phyloP scores from a whole-genome alignment of 2,113 vertebrate genomes.

The Brachyhypopomus gauderio region DNA sequence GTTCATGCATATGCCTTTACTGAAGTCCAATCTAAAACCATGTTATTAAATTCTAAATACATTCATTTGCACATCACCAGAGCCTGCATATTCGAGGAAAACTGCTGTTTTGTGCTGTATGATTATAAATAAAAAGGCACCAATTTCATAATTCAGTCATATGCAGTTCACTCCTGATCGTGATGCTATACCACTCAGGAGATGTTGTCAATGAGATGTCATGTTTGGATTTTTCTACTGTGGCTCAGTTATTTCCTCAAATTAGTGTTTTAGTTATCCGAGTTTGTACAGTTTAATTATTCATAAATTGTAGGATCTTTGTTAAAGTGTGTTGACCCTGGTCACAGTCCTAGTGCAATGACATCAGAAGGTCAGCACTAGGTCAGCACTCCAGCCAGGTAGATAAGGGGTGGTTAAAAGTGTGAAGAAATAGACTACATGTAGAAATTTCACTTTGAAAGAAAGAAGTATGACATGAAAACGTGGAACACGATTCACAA shows the following conservation, averaged over 20 bases:
- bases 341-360: conserved; percentile 3
- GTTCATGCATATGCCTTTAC: too few species aligned
- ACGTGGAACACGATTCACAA: too few species aligned
- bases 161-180: conserved; percentile 1
- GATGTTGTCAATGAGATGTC: conserved; percentile 28
- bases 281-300: conserved; percentile 28
- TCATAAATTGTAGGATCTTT: conserved; percentile 39
- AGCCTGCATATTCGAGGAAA: neutral
- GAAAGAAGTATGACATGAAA: too few species aligned
- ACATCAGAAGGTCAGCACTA: too few species aligned
- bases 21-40: too few species aligned
- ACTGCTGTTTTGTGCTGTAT: neutral
- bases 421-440: too few species aligned
- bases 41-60: too few species aligned
- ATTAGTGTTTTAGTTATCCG: conserved; percentile 32
- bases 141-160: conserved; percentile 1
- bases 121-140: conserved; percentile 5
- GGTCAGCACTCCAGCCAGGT: too few species aligned
- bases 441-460: too few species aligned
- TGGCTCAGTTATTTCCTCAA: conserved; percentile 48
- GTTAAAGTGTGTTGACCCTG: conserved; percentile 4
- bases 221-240: conserved; percentile 37
- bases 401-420: too few species aligned
- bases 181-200: neutral
- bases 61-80: too few species aligned